Conservation (phyloP, 2,113 vertebrate species). For the Pterocles burchelli region DNA sequence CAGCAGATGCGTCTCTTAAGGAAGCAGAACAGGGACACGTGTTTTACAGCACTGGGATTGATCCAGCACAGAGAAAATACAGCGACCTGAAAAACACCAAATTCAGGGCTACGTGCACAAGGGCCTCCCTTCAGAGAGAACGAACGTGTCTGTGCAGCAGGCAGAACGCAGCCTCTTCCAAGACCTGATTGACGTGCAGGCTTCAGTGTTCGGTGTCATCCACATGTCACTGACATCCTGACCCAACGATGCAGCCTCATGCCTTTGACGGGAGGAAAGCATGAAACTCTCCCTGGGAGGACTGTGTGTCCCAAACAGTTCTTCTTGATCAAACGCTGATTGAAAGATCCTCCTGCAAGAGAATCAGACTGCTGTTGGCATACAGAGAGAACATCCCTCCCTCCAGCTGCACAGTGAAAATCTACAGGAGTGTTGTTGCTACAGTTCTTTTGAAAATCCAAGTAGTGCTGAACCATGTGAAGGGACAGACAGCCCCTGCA, state of each 20-base stretch:
- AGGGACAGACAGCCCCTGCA: neutral
- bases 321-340: neutral
- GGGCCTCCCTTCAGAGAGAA: neutral
- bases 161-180: neutral
- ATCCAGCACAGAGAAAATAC: neutral
- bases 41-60: neutral
- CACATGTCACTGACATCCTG: neutral
- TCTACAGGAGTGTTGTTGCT: neutral
- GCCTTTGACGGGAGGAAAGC: neutral
- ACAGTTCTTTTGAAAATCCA: neutral
- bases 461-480: neutral
- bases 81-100: neutral
- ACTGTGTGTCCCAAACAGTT: neutral
- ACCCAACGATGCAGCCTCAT: neutral
- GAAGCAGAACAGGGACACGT: neutral
- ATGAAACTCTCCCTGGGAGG: neutral
- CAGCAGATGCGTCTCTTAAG: neutral
- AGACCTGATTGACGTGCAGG: neutral
- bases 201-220: neutral
- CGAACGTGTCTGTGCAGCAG: neutral
- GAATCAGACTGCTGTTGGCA: neutral
- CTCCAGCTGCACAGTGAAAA: neutral
- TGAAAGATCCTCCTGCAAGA: neutral
- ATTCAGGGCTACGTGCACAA: neutral
- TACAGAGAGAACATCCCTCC: neutral